Percentiles rank a stretch among this genome's conserved stretches.
These are phyloP conservation scores for Petrocephalus microphthalmus DNA, from an alignment of 2,113 vertebrate species.

Conservation along the genomic window DNA sequence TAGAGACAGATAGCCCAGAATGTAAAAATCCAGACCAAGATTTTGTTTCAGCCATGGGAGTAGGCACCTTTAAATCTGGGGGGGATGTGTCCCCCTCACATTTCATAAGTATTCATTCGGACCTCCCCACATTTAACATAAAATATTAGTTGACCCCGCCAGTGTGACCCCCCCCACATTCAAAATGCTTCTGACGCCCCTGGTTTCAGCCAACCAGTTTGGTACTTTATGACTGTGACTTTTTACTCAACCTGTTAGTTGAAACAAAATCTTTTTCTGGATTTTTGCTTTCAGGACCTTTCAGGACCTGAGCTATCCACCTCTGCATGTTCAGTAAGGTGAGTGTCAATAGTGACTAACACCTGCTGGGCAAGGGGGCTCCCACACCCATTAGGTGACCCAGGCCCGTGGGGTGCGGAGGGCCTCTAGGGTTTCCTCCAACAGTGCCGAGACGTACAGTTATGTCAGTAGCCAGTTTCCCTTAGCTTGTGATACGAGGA, in stretches of 20 bases:
- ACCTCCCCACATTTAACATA: no score
- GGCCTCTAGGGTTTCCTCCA: background rate
- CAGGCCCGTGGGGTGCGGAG: background rate
- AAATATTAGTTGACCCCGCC: no score
- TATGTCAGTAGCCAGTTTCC: background rate
- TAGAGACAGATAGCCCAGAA: background rate
- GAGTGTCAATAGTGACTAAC: background rate
- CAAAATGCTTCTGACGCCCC: no score
- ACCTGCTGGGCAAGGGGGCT: background rate
- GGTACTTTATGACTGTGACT: background rate
- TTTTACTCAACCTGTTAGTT: background rate
- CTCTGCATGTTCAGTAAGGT: background rate
- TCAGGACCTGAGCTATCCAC: background rate
- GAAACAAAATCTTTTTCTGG: background rate
- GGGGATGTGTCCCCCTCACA: no score
- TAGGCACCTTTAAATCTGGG: no score
- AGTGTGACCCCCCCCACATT: no score
- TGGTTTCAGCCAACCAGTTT: background rate
- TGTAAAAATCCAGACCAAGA: background rate
- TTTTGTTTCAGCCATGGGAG: no score
- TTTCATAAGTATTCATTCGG: no score
- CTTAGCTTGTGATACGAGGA: background rate
- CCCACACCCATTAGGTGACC: background rate
- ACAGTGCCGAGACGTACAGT: background rate
- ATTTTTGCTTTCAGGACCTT: background rate